Conservation (phyloP, 2,113 vertebrate species). For the Lophotis ruficrista region DNA sequence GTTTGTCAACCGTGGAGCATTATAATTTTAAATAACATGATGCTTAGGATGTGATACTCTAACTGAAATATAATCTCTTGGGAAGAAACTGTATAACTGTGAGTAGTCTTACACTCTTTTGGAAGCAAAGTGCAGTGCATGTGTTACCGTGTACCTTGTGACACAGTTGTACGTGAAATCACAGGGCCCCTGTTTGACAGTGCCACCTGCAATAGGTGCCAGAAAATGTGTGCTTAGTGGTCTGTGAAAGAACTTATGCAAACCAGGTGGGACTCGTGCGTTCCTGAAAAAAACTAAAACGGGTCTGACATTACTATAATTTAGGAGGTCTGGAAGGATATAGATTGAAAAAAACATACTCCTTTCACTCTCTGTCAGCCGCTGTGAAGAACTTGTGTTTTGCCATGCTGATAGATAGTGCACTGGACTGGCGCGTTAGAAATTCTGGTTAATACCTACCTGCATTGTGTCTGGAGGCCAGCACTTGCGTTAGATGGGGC, state of each 20-base stretch:
- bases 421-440: not conserved
- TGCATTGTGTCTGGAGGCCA: not conserved
- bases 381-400: not conserved
- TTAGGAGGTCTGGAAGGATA: not conserved
- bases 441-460: not conserved
- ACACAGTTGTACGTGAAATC: not conserved
- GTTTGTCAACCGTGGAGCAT: not conserved
- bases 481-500: not conserved
- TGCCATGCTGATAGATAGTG: not conserved
- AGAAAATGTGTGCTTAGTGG: not conserved
- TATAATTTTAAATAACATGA: not conserved
- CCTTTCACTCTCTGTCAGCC: not conserved
- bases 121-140: not conserved
- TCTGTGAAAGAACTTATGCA: not conserved
- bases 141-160: not conserved
- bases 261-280: not conserved
- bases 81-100: not conserved
- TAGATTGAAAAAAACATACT: not conserved
- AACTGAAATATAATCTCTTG: not conserved
- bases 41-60: not conserved
- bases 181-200: not conserved
- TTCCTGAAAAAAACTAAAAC: not conserved
- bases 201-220: not conserved
- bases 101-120: not conserved
- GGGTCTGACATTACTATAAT: not conserved